Base-by-base conservation (phyloP, 2,113 vertebrate genomes). In the Anhinga rufa region DNA sequence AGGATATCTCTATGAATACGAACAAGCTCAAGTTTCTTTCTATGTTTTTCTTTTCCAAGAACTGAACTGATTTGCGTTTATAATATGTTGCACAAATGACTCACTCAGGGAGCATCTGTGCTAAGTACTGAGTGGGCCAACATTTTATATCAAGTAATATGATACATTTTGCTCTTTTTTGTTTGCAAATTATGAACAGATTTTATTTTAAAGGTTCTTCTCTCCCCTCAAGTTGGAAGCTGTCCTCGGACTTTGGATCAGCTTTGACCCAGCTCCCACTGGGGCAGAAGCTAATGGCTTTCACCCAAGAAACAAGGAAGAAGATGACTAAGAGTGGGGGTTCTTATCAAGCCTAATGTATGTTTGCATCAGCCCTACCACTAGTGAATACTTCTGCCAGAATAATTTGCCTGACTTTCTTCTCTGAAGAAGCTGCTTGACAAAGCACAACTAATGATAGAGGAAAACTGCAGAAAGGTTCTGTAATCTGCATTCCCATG, bases 91-190 rank as follows among this genome's bases (percentile, higher is more conserved):
- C 21, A 87, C 15, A 91, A 96, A 76, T 96, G 82, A 96, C 83
- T 97, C 88, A 95, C 52, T 90, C 32, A 31, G 64, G 51, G 68
- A 96, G 88, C 93, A 96, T 96, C 92, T 96, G 95, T 79, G 88
- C 57, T 93, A 82, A 93, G 77, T 71, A 84, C 26, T 83, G 86
- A 94, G 95, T 88, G 54, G 88, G 88, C 68, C 88, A 96, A 93
- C 72, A 86, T 86, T 96, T 96, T 88, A 21, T 81, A 78, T 82
- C 83, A 71, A 94, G 83, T 75, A 93, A 79, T 90, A 83, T 72
- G 90, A 60, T 58, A 93, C 38, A 82, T 84, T 94, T 95, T 95
- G 95, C 93, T 94, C 95, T 94, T 96, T 96, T 96, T 84, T 72
- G 18, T 94, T 94, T 57, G 61, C 17, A 89, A 88, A 94, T 95